Evolutionary conservation across 2,113 vertebrate genomes (phyloP), one percentile per base, ranked within the genome.

Genomic region (Myiagra hebetior): DNA sequence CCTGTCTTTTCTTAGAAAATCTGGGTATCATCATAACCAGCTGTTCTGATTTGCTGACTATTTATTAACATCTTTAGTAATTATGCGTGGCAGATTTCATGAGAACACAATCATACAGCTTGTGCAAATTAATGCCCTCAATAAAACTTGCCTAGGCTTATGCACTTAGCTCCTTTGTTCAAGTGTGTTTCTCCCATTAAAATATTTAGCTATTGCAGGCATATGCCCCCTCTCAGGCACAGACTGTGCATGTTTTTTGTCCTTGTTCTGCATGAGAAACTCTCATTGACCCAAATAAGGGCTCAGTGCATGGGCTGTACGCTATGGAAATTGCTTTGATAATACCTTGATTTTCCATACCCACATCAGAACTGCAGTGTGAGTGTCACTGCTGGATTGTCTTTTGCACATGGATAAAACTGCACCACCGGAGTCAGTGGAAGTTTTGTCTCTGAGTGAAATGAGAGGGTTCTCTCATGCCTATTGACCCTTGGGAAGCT

Each of bases 1-100:
- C 64, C 88, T 96, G 91, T 60, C 55, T 33, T 93, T 93, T 75
- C 86, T 94, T 93, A 92, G 72, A 91, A 95, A 95, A 94, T 85
- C 95, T 96, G 95, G 88, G 82, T 96, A 93, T 94, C 96, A 96
- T 96, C 95, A 96, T 93, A 94, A 93, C 88, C 95, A 95, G 93
- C 93, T 97, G 95, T 88, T 96, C 79, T 93, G 85, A 96, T 96
- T 97, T 95, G 88, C 79, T 89, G 64, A 91, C 79, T 96, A 37
- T 95, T 94, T 96, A 92, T 96, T 97, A 96, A 94, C 91, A 94
- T 97, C 82, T 90, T 90, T 44, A 84, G 93, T 93, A 96, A 97
- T 96, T 96, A 94, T 94, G 79, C 56, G 1, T 93, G 93, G 91
- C 96, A 97, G 79, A 91, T 92, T 96, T 96, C 93, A 95, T 72